These are phyloP conservation scores for Lithophane ornitopus DNA, from an alignment of 2,888 invertebrate species.

Conservation along the genomic window DNA sequence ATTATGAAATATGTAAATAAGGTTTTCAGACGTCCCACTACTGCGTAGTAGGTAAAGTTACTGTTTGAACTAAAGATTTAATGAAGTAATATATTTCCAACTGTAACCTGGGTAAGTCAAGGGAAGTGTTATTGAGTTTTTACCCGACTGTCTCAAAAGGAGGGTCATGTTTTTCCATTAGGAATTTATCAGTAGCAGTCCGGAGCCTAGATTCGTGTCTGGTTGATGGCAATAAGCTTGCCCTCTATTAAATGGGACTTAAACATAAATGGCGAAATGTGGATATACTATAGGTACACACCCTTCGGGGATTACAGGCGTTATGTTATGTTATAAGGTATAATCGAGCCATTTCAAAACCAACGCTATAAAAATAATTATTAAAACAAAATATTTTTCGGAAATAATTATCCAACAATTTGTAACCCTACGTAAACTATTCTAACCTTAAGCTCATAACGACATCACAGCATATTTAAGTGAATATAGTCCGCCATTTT, in stretches of 20 bases:
- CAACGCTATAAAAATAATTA: neutral
- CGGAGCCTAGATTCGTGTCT: neutral
- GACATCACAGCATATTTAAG: slow-evolving; percentile 14
- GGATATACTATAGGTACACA: neutral
- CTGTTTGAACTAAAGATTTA: neutral
- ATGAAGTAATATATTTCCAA: neutral
- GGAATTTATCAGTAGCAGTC: neutral
- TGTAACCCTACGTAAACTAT: slow-evolving; percentile 20
- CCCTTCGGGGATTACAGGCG: neutral
- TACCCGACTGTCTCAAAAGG: no score
- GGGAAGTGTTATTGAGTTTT: neutral
- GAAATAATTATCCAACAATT: neutral
- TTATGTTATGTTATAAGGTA: neutral
- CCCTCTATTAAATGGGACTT: neutral
- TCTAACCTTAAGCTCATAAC: neutral
- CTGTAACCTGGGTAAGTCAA: neutral
- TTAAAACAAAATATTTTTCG: neutral
- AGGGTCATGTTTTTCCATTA: no score
- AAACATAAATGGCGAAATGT: neutral
- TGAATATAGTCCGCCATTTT: slow-evolving; percentile 31
- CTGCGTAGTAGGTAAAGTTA: neutral
- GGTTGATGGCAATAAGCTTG: neutral
- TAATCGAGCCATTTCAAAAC: neutral
- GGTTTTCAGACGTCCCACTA: neutral
- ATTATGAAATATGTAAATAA: slow-evolving; percentile 34